Base-by-base conservation (phyloP, 1,140 invertebrate genomes). In the Drosophila teissieri region DNA sequence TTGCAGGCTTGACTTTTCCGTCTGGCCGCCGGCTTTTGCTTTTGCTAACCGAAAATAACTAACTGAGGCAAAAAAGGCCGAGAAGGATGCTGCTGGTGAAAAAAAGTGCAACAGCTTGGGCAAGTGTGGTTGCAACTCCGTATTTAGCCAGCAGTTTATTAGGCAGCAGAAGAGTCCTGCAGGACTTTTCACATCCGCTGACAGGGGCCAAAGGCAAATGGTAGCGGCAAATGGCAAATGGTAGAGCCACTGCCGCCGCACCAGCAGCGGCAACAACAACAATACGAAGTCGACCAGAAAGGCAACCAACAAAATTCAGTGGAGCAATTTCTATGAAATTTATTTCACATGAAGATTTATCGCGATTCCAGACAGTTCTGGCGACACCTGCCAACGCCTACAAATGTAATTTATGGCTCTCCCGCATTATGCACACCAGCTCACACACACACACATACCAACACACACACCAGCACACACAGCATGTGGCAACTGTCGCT, bases 261-360 rank as follows among this genome's bases (percentile, higher is more conserved):
- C 3, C 40, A n/a, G 7, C 40, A 15, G n/a, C n/a, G 6, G n/a
- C 42, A 45, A 45, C 58, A 55, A 45, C 58, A 55, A 46, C 48
- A 73, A 56, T 46, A 75, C 64, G 49, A 83, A 91, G 69, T 84
- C 70, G 61, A 70, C 73, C 62, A 79, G 19, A 86, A 79, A 86
- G 83, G 83, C 83, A 88, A 69, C 82, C 68, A 86, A 88, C 83
- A 77, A 90, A 91, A 91, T 91, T 91, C 90, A 90, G 82, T 92
- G 86, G 82, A 92, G 90, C 90, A 92, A 92, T 92, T 92, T 91
- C 91, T 92, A 92, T 91, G 88, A 92, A 92, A 91, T 92, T 92
- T 91, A 92, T 92, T 92, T 92, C 90, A 88, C 88, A 92, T 92
- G 91, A 92, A 92, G 91, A 92, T 92, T 92, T 92, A 92, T 92